A percentile compares a stretch with the other conserved stretches of the same genome.
These are phyloP conservation scores for Drosophila merina DNA, from an alignment of 2,888 invertebrate species.

Conservation along the genomic window DNA sequence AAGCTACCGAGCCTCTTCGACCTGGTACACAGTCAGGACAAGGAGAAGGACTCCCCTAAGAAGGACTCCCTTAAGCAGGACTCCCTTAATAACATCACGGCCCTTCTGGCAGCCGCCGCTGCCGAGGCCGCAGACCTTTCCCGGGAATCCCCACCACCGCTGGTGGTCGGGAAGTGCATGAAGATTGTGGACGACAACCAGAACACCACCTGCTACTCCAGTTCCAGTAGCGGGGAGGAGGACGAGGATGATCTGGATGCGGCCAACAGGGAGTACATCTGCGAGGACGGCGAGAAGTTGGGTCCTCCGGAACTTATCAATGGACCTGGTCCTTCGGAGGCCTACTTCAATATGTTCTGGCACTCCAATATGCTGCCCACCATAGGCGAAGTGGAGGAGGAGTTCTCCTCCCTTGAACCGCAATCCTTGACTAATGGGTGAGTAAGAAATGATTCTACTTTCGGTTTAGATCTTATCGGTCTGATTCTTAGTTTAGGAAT, in stretches of 20 bases:
- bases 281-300: slow-evolving; percentile 83
- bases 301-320: slow-evolving; percentile 84
- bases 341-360: slow-evolving; percentile 84
- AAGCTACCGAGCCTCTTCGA: slow-evolving; percentile 88
- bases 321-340: slow-evolving; percentile 83
- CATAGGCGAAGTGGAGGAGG: slow-evolving; percentile 84
- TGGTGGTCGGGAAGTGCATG: slow-evolving; percentile 82
- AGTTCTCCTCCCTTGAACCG: slow-evolving; percentile 83
- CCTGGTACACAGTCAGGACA: slow-evolving; percentile 88
- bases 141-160: slow-evolving; percentile 67
- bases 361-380: slow-evolving; percentile 84
- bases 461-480: not conserved
- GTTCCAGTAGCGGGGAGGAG: slow-evolving; percentile 80
- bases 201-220: slow-evolving; percentile 78
- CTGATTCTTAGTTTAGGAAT: not conserved
- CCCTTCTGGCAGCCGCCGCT: slow-evolving; percentile 59
- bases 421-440: slow-evolving; percentile 81
- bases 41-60: slow-evolving; percentile 79
- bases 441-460: slow-evolving; percentile 46
- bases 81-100: slow-evolving; percentile 44
- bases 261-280: slow-evolving; percentile 81
- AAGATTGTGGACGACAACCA: slow-evolving; percentile 72
- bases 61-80: slow-evolving; percentile 38
- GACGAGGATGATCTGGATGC: slow-evolving; percentile 68
- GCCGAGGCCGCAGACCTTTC: slow-evolving; percentile 57